Base-by-base conservation (phyloP, 2,113 vertebrate species). In the Cacatua alba region DNA sequence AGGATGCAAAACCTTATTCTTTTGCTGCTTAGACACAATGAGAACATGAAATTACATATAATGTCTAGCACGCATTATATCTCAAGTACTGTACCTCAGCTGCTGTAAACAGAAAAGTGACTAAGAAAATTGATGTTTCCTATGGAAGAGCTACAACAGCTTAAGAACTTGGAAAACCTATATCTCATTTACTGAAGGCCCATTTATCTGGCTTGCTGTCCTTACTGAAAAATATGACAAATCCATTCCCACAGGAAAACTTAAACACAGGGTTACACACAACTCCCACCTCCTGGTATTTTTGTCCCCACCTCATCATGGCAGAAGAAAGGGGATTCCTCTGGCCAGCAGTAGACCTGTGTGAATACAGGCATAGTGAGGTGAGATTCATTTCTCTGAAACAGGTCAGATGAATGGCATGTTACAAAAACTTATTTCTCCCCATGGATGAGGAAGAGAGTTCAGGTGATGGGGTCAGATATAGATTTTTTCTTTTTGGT, bases 281-380 rank as follows among this genome's bases (percentile, higher is more conserved):
- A 82, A 23, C 12, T 85, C 21, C 49, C 6, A 37, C 28, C 20
- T 72, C 16, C 28, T 53, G 52, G 13, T 52, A 12, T 43, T 71
- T 64, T 53, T 17, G 29, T 25, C 17, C 10, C 26, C 1, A 1
- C 39, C 49, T 75, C 1, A 0, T 15, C 0, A 0, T 16, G 33
- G 17, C 33, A 65, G 77, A n/a, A 44, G 14, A 57, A 88, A 85
- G 39, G 43, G 14, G 10, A 31, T 69, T 82, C 26, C 12, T 49
- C 25, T 10, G 33, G 8, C 21, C 49, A 60, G 53, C 35, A 70
- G 17, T 5, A 81, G 43, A 43, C 9, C 13, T 31, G 12, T 65
- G 29, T 37, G 77, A 83, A n/a, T 23, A 41, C 11, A 81, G 20
- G 11, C n/a, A 6, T 3, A 8, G n/a, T 11, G 16, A 46, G 20